Base-by-base conservation (phyloP, 92 coral and sea anemone species). In the Galaxea fascicularis region DNA sequence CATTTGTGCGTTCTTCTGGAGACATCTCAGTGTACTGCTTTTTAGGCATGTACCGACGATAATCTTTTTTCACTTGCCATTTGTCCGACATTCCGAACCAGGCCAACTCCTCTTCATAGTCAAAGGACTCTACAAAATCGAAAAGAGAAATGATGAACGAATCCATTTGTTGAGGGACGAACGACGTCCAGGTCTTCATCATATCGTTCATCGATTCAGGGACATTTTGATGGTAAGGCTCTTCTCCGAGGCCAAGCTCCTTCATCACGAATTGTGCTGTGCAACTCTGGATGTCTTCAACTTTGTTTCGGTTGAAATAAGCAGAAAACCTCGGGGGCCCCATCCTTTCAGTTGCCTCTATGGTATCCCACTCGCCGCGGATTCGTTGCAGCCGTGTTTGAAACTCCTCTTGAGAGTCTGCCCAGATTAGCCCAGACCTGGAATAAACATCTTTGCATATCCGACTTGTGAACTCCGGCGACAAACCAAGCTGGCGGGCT, bases 41-140 rank as follows among this genome's bases (percentile, higher is more conserved):
- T 73, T 70, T 53, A 65, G 85, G 78, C 69, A 77, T 80, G 82
- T 41, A 69, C 30, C 66, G 82, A 56, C 82, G 79, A 71, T 68
- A 73, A 16, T 87, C 91, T n/a, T 72, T 49, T 79, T 56, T 82
- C 49, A 87, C 91, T 62, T 66, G 74, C 91, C 91, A 87, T 47
- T 87, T 87, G 75, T 87, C 91, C 11, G 88, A 87, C 74, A 63
- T 67, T 20, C 88, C 91, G 39, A 82, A 87, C 91, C 88, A 87
- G 65, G 91, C 91, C 59, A 87, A 39, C 49, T 87, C 88, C 57
- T 87, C 88, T 76, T 87, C 88, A 51, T 53, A 76, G 39, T 87
- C 82, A 66, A 87, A 87, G 26, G 85, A 71, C 66, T 73, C 44
- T 24, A 82, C 76, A 58, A 87, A 87, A 72, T 87, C 88, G 68